Conservation (phyloP, 2,113 vertebrate genomes). For the Toxotes jaculatrix region DNA sequence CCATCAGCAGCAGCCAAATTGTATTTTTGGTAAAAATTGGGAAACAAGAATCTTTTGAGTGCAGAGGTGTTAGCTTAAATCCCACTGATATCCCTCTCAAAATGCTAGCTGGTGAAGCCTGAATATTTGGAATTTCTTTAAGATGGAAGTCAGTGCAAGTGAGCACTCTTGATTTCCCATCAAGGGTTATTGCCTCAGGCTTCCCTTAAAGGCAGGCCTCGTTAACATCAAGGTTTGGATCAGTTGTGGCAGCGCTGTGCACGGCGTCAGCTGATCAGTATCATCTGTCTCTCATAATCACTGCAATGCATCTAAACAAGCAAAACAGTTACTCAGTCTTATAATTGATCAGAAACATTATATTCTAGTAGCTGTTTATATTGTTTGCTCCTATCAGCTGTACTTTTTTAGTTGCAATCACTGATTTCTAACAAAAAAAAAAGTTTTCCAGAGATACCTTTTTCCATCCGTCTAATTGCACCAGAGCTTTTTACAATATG, state of each 20-base stretch:
- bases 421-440: constrained; percentile 27
- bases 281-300: constrained; percentile 24
- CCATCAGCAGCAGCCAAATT: not conserved
- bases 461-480: constrained; percentile 15
- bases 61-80: constrained; percentile 2
- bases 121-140: constrained; percentile 4
- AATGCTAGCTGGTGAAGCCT: not conserved
- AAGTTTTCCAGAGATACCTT: not conserved
- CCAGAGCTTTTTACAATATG: not conserved
- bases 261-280: constrained; percentile 31
- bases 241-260: constrained; percentile 33
- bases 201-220: constrained; percentile 28
- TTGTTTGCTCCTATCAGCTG: constrained; percentile 10
- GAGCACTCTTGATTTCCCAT: constrained; percentile 14
- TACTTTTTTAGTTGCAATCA: constrained; percentile 7
- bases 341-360: constrained; percentile 9
- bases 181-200: constrained; percentile 35
- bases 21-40: not conserved
- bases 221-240: constrained; percentile 50
- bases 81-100: not conserved
- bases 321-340: constrained; percentile 9
- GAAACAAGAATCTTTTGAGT: not conserved
- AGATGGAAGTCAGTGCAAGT: not conserved
- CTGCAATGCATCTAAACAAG: constrained; percentile 13
- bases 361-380: not conserved